phyloP scores from a whole-genome alignment of 2,888 invertebrate genomes.

The Muscina levida region DNA sequence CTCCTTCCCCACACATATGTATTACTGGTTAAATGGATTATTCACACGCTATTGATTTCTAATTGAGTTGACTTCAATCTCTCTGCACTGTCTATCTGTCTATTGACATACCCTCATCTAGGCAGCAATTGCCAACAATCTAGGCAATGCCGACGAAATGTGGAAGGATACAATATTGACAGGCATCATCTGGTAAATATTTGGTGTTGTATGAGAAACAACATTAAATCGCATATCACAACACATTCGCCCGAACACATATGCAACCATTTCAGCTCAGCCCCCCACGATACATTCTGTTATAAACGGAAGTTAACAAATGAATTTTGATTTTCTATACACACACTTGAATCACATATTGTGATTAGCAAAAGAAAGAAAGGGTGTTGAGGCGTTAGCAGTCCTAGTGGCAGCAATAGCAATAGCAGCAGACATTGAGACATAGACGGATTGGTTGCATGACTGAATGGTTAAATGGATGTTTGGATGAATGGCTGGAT shows the following conservation, averaged over 20 bases:
- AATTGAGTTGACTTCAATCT: constrained; percentile 79
- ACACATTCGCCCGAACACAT: too few relatives aligned
- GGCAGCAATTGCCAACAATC: neutral
- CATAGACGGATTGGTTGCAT: constrained; percentile 49
- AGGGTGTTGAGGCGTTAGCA: constrained; percentile 73
- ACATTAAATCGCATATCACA: constrained; percentile 7
- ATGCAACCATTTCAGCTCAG: too few relatives aligned
- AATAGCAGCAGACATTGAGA: constrained; percentile 20
- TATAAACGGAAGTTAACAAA: constrained; percentile 76
- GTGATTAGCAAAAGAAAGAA: constrained; percentile 61
- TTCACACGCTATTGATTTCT: constrained; percentile 80
- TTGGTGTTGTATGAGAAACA: neutral
- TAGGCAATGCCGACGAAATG: neutral
- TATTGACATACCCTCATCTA: constrained; percentile 73
- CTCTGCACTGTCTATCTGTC: constrained; percentile 75
- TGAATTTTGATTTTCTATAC: constrained; percentile 72
- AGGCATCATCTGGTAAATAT: constrained; percentile 53
- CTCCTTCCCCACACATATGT: constrained; percentile 50
- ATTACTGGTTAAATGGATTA: constrained; percentile 75
- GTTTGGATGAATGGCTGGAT: constrained; percentile 27
- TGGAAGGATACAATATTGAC: constrained; percentile 51
- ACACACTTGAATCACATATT: constrained; percentile 13
- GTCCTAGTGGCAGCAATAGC: neutral
- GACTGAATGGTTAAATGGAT: constrained; percentile 16
- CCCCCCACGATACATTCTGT: constrained; percentile 31